These are phyloP conservation scores for Mellivora capensis DNA, from an alignment of 2,113 vertebrate genomes.

Conservation along the genomic window DNA sequence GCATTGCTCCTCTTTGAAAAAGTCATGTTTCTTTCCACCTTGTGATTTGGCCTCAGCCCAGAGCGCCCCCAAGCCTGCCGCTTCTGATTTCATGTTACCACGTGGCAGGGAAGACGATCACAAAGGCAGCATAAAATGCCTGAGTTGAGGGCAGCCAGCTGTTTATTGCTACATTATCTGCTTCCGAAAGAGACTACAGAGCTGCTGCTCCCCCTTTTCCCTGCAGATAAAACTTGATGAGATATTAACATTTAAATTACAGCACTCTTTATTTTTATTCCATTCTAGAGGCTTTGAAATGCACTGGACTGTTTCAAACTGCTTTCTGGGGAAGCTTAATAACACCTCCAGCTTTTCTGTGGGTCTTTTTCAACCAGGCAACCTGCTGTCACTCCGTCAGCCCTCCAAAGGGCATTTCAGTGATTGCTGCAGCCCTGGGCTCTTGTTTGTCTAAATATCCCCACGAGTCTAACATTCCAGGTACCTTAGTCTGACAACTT, in stretches of 20 bases:
- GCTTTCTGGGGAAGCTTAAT: constrained; percentile 59
- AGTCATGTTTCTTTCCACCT: not conserved
- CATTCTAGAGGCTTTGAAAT: constrained; percentile 69
- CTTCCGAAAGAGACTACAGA: not conserved
- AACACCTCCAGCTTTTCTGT: constrained; percentile 39
- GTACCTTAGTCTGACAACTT: constrained; percentile 20
- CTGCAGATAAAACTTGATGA: constrained; percentile 70
- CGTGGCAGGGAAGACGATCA: constrained; percentile 22
- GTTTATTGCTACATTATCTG: constrained; percentile 25
- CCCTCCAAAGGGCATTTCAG: not conserved
- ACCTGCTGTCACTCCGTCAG: not conserved
- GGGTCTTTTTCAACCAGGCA: constrained; percentile 44
- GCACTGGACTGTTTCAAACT: constrained; percentile 48
- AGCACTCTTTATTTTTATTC: constrained; percentile 60
- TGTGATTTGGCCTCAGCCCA: constrained; percentile 32
- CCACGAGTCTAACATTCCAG: not conserved
- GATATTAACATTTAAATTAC: constrained; percentile 71
- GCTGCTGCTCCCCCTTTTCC: not conserved
- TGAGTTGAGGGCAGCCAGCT: constrained; percentile 1
- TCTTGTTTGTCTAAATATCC: constrained; percentile 54
- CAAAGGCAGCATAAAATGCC: constrained; percentile 18
- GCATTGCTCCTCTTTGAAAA: not conserved
- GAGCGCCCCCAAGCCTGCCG: not conserved
- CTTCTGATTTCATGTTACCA: constrained; percentile 16
- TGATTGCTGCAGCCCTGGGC: constrained; percentile 10